phyloP scores from a whole-genome alignment of 2,797 vertebrate genomes.

The Hydrolagus colliei region DNA sequence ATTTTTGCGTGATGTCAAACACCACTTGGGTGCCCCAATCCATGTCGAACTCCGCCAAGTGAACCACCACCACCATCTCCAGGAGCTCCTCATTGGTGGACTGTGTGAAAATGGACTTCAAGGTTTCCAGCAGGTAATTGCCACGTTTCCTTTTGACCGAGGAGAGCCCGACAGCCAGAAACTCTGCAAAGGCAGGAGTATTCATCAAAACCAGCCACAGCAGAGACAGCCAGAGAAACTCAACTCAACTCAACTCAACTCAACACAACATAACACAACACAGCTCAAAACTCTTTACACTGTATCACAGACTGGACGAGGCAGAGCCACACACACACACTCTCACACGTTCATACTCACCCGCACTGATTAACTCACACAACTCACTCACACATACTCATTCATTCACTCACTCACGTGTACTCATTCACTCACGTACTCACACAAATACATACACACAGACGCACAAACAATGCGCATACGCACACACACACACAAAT shows the following conservation, averaged over 20 bases:
- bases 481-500: too few relatives aligned
- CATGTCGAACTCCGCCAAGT: constrained; percentile 61
- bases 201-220: too few relatives aligned
- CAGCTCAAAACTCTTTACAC: neutral
- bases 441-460: too few relatives aligned
- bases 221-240: too few relatives aligned
- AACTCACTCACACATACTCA: too few relatives aligned
- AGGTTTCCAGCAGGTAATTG: constrained; percentile 60
- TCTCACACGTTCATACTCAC: too few relatives aligned
- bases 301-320: neutral
- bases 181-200: constrained; percentile 51
- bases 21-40: constrained; percentile 51
- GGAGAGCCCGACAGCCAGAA: constrained; percentile 65
- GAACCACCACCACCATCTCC: constrained; percentile 69
- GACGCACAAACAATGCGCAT: too few relatives aligned
- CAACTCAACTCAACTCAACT: too few relatives aligned
- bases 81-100: constrained; percentile 59
- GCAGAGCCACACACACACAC: neutral
- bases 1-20: constrained; percentile 43
- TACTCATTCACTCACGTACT: too few relatives aligned
- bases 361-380: too few relatives aligned
- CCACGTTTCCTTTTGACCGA: constrained; percentile 53
- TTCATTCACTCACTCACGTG: too few relatives aligned
- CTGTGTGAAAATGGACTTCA: constrained; percentile 67
- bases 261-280: too few relatives aligned